A percentile compares a stretch with the other conserved stretches of the same genome.
Conservation (phyloP, 1,140 invertebrate genomes). For the Heliothis virescens region DNA sequence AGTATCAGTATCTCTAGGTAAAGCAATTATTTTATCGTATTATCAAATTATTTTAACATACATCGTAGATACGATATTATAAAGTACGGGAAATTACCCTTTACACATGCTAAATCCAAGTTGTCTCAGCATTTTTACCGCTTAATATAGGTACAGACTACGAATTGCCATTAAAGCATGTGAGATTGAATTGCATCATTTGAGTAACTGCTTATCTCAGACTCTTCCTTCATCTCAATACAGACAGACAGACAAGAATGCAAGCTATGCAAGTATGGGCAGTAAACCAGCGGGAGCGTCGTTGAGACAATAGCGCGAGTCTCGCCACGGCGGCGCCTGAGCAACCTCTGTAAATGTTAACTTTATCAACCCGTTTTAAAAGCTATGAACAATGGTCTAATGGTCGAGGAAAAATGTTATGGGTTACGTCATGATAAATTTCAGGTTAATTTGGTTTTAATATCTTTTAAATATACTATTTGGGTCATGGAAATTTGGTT, state of each 20-base stretch:
- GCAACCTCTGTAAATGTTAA: neutral
- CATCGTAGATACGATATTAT: too few relatives aligned
- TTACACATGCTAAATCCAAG: too few relatives aligned
- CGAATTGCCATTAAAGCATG: too few relatives aligned
- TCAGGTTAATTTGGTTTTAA: neutral
- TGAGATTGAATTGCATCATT: too few relatives aligned
- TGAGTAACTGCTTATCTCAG: too few relatives aligned
- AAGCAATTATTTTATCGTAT: too few relatives aligned
- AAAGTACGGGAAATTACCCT: too few relatives aligned
- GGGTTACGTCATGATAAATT: neutral
- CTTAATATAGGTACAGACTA: too few relatives aligned
- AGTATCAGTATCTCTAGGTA: too few relatives aligned
- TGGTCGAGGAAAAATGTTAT: conserved; percentile 4
- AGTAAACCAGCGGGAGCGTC: conserved; percentile 4
- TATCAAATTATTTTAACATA: too few relatives aligned
- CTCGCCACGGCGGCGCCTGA: conserved; percentile 37
- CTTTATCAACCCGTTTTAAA: conserved; percentile 33
- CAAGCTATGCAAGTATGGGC: conserved; percentile 9
- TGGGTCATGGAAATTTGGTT: neutral
- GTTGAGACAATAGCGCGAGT: conserved; percentile 25
- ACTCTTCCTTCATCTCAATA: neutral
- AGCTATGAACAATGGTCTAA: conserved; percentile 1
- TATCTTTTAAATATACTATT: neutral
- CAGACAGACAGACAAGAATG: neutral
- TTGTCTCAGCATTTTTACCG: too few relatives aligned